Conservation (phyloP, 1,140 invertebrate species). For the Sogatella furcifera region DNA sequence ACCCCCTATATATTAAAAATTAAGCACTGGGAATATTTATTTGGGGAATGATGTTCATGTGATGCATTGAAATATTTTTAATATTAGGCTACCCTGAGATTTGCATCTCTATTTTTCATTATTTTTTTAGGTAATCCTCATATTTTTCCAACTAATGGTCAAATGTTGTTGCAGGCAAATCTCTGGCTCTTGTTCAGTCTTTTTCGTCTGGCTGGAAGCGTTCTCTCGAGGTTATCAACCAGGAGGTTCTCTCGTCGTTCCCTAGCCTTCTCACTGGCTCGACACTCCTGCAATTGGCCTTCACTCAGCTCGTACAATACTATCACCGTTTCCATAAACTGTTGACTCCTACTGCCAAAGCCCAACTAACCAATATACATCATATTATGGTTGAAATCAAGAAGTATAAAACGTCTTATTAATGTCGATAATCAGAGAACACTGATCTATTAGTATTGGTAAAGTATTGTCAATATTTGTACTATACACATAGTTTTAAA, state of each 20-base stretch:
- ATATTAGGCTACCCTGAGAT: no score
- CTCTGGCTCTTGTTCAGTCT: conserved; percentile 69
- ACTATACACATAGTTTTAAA: no score
- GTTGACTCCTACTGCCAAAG: conserved; percentile 74
- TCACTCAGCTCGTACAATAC: conserved; percentile 94
- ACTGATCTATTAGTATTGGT: no score
- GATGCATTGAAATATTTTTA: no score
- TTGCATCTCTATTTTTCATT: no score
- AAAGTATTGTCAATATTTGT: no score
- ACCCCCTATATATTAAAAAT: no score
- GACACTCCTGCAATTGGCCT: conserved; percentile 80
- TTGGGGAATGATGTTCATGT: no score
- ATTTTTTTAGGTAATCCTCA: no score
- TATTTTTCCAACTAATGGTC: not conserved
- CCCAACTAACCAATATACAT: conserved; percentile 94
- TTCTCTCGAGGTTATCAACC: conserved; percentile 86
- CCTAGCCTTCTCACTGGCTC: conserved; percentile 93
- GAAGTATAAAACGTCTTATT: conserved; percentile 91
- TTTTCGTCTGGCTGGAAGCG: conserved; percentile 92
- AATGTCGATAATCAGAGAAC: not conserved
- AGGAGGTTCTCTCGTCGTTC: conserved; percentile 89
- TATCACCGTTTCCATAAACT: conserved; percentile 96
- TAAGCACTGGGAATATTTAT: no score
- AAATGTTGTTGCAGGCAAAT: conserved; percentile 46
- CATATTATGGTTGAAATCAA: conserved; percentile 99